phyloP scores from a whole-genome alignment of 2,113 vertebrate genomes.

The Tichodroma muraria region DNA sequence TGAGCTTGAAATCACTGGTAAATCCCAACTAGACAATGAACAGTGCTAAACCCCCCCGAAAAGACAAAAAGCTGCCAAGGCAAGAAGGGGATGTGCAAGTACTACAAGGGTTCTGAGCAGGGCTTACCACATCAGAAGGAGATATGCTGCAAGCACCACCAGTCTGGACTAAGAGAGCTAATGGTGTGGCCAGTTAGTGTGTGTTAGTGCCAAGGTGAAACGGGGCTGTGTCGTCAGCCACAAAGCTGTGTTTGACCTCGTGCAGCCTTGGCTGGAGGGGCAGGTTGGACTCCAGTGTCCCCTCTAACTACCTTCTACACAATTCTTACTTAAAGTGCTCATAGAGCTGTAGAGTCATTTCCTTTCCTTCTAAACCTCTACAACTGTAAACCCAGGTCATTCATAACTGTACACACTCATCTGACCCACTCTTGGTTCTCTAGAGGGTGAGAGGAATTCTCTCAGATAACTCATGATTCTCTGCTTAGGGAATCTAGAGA shows the following conservation, averaged over 20 bases:
- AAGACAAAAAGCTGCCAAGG: background rate
- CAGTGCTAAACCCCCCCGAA: accelerated
- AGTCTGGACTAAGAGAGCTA: background rate
- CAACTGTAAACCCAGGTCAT: background rate
- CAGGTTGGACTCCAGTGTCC: background rate
- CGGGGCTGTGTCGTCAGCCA: background rate
- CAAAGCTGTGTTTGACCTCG: background rate
- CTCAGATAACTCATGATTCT: background rate
- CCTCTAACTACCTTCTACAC: background rate
- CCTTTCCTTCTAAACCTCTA: background rate
- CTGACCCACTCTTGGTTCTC: background rate
- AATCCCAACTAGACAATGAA: background rate
- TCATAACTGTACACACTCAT: background rate
- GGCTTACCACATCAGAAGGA: background rate
- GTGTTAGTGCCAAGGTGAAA: background rate
- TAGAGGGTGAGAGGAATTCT: background rate
- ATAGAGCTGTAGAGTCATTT: background rate
- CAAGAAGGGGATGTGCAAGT: background rate
- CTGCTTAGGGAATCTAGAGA: background rate
- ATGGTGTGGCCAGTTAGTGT: background rate
- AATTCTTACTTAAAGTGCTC: background rate
- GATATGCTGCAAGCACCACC: background rate
- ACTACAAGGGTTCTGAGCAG: background rate
- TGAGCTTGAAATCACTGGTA: background rate
- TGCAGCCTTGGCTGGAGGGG: background rate